phyloP scores from a whole-genome alignment of 2,797 vertebrate species.

The Peromyscus melanophrys region DNA sequence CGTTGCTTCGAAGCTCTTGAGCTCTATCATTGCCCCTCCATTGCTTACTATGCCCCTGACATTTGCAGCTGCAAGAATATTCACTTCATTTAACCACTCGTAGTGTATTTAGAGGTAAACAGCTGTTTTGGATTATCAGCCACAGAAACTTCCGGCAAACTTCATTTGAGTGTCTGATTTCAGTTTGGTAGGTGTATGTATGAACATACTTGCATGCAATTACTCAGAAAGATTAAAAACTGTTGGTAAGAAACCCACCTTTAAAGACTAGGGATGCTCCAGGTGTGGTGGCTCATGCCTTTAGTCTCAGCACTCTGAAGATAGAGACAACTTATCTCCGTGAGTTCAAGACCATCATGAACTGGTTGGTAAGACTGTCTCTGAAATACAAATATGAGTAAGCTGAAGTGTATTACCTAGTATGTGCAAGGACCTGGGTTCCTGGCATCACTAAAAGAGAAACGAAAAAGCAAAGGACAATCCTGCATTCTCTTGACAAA shows the following conservation, averaged over 20 bases:
- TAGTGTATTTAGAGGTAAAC: slow-evolving; percentile 52
- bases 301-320: background rate
- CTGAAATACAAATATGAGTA: background rate
- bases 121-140: slow-evolving; percentile 44
- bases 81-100: background rate
- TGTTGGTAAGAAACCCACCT: background rate
- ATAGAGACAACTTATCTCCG: background rate
- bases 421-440: background rate
- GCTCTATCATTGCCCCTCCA: background rate
- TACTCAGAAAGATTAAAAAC: slow-evolving; percentile 49
- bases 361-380: background rate
- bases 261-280: background rate
- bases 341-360: background rate
- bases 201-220: background rate
- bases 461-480: background rate
- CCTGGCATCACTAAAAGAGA: background rate
- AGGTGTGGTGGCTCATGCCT: background rate
- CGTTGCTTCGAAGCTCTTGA: background rate
- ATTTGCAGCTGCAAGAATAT: background rate
- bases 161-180: slow-evolving; percentile 43
- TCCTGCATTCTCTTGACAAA: background rate
- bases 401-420: background rate
- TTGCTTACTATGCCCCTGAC: background rate
- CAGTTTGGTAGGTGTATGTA: slow-evolving; percentile 35
- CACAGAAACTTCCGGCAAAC: slow-evolving; percentile 57